Base-by-base conservation (phyloP, 92 coral and sea anemone species). In the Actinostola sp. region DNA sequence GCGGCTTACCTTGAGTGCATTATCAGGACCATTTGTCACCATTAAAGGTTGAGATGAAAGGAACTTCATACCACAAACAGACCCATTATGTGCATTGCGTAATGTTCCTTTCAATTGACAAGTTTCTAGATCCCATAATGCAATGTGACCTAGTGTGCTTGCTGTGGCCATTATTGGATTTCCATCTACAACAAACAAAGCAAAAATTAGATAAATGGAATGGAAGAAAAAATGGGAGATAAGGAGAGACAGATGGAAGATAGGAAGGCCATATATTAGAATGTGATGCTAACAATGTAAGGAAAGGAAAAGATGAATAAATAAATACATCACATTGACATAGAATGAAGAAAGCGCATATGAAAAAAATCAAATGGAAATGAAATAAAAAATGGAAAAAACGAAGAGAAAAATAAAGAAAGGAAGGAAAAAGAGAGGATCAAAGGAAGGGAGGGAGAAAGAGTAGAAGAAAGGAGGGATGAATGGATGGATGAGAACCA, bases 41-140 rank as follows among this genome's bases (percentile, higher is more conserved):
- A 94, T 62, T 17, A 94, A 78, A 0, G 98, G 98, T 62, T 94
- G 97, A 27, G 97, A 88, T 2, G 90, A 85, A 16, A 94, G 86
- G 71, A 94, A 94, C 65, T 76, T 82, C 88, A 91, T 85, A 11
- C 94, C 98, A 72, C 85, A 81, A 0, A 91, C 85, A 55, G 86
- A 52, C 17, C 97, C 95, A 59, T 75, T 70, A 55, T 94, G 98
- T n/a, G 97, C 92, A 57, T 88, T 87, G 58, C 83, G 86, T 61
- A 94, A 55, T 39, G 93, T 89, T 62, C 92, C 82, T 64, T 86
- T 78, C 64, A 94, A 91, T 45, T 87, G 89, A 29, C 95, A 86
- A 35, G 85, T 90, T 73, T 94, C 98, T 53, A 94, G 82, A 65
- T 94, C 96, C 98, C 98, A 94, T 25, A 94, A 55, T 63, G 98